phyloP scores from a whole-genome alignment of 2,888 invertebrate genomes.

The Toxonevra muliebris region DNA sequence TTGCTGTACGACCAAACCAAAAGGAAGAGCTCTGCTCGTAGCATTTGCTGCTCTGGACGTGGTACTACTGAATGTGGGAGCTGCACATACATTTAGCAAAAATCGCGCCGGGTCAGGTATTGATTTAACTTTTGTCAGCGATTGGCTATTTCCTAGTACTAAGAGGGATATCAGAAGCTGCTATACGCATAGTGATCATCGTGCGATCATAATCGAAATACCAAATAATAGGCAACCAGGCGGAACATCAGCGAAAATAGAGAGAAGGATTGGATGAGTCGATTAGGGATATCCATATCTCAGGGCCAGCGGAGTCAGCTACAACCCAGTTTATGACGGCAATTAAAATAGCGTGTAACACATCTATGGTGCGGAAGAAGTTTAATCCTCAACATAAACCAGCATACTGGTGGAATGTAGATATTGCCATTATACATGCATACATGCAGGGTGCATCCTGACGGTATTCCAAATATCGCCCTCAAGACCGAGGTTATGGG shows the following conservation, averaged over 20 bases:
- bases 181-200: slow-evolving; percentile 27
- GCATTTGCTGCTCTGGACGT: too few species aligned
- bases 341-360: too few species aligned
- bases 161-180: slow-evolving; percentile 12
- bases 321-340: too few species aligned
- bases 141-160: background rate
- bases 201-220: background rate
- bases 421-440: too few species aligned
- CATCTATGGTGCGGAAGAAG: too few species aligned
- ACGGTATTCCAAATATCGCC: too few species aligned
- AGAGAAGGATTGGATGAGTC: background rate
- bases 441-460: too few species aligned
- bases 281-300: too few species aligned
- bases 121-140: slow-evolving; percentile 25
- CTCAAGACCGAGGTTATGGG: too few species aligned
- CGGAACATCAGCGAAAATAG: background rate
- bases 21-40: slow-evolving; percentile 11
- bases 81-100: slow-evolving; percentile 13
- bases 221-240: background rate
- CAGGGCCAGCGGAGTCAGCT: too few species aligned
- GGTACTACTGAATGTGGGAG: slow-evolving; percentile 12
- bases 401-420: too few species aligned
- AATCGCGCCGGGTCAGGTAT: slow-evolving; percentile 8
- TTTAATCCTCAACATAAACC: too few species aligned
- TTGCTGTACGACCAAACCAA: slow-evolving; percentile 8